Evolutionary conservation across 2,888 invertebrate species (phyloP).

Genomic region (Lacanobia wlatinum): DNA sequence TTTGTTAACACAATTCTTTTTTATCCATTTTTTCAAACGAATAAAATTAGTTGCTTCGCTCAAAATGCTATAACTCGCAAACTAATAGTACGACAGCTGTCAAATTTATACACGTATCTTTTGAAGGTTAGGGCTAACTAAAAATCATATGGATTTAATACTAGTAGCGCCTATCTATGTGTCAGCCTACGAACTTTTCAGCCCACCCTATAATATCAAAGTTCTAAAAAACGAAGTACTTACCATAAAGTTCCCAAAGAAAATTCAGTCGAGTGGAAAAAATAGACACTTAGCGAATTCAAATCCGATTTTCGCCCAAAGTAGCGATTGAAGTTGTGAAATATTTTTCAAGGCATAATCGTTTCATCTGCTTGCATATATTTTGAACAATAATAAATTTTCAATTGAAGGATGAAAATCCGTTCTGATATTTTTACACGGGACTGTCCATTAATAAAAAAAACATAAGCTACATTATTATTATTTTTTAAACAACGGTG

Average conservation of each 20-base stretch:
- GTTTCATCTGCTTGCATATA: neutral
- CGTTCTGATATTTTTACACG: neutral
- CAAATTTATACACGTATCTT: no score
- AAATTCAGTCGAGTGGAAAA: constrained; percentile 6
- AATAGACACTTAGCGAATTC: neutral
- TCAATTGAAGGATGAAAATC: neutral
- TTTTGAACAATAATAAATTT: neutral
- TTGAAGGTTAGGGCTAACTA: no score
- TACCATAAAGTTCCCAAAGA: neutral
- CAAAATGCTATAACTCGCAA: no score
- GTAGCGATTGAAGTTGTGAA: constrained; percentile 10
- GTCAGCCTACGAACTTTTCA: no score
- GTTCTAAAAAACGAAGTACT: neutral
- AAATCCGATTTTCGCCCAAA: constrained; percentile 9
- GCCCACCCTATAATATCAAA: no score
- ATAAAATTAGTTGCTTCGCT: no score
- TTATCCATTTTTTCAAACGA: no score
- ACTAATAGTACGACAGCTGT: no score
- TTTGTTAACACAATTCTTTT: no score
- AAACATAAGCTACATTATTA: neutral
- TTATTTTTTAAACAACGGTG: no score
- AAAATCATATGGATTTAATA: no score
- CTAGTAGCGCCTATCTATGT: no score
- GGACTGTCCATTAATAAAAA: neutral
- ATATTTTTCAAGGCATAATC: constrained; percentile 9